phyloP scores from a whole-genome alignment of 2,797 vertebrate genomes.

The Ceryle rudis region DNA sequence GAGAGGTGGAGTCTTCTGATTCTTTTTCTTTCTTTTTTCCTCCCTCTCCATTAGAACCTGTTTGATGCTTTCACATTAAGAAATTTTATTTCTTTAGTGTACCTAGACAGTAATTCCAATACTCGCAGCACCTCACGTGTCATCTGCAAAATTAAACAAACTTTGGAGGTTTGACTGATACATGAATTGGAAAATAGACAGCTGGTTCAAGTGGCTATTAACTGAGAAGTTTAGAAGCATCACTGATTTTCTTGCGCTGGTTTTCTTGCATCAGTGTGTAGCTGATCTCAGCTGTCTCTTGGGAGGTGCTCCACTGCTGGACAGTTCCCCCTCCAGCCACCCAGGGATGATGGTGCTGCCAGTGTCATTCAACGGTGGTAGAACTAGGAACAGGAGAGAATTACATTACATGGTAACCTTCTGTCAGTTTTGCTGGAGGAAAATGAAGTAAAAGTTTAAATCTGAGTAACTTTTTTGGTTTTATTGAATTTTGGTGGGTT shows the following conservation, averaged over 20 bases:
- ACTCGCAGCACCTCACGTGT: rapidly evolving
- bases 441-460: background rate
- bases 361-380: background rate
- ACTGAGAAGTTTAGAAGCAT: background rate
- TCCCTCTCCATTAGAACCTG: background rate
- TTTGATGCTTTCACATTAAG: background rate
- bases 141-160: background rate
- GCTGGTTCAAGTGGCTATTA: background rate
- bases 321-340: background rate
- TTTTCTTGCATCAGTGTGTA: background rate
- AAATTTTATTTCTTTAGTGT: background rate
- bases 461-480: background rate
- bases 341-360: background rate
- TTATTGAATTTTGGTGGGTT: background rate
- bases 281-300: background rate
- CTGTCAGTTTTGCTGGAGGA: background rate
- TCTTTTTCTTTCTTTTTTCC: background rate
- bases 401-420: background rate
- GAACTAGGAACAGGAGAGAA: background rate
- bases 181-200: background rate
- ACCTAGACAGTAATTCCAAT: background rate
- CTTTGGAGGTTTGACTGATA: background rate
- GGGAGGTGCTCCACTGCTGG: background rate
- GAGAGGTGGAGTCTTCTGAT: background rate
- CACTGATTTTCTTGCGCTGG: background rate